Conservation (phyloP, 2,113 vertebrate genomes). For the Melanerpes aurifrons region DNA sequence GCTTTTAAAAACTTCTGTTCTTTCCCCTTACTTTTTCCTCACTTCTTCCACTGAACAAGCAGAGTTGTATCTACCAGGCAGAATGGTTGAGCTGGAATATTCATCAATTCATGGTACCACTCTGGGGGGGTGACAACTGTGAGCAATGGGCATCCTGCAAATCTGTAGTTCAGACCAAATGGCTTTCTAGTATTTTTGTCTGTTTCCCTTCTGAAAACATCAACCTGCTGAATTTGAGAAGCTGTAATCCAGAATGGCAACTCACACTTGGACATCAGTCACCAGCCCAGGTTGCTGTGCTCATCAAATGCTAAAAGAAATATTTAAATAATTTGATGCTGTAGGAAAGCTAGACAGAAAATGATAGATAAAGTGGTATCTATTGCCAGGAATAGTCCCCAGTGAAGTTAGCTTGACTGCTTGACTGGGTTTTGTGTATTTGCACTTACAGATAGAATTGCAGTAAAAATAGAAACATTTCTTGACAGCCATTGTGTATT, state of each 20-base stretch:
- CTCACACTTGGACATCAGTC: fast-evolving
- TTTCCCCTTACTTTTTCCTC: neutral
- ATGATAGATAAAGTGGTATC: neutral
- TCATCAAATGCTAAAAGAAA: neutral
- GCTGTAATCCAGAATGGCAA: neutral
- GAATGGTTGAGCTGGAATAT: neutral
- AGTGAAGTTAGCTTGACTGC: conserved; percentile 1
- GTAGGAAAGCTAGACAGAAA: neutral
- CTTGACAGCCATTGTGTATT: neutral
- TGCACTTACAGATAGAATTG: neutral
- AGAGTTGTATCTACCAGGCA: neutral
- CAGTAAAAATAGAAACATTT: conserved; percentile 18
- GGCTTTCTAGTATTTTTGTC: neutral
- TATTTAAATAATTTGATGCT: neutral
- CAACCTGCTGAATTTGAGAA: neutral
- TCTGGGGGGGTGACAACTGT: neutral
- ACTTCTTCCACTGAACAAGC: neutral
- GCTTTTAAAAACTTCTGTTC: neutral
- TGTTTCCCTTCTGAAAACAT: neutral
- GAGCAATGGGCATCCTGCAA: neutral
- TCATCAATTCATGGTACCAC: neutral
- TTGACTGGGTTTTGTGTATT: conserved; percentile 29
- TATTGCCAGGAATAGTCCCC: neutral
- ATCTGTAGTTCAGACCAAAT: neutral
- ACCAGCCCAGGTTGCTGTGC: neutral